Base-by-base conservation (phyloP, 2,888 invertebrate species). In the Hybos culiciformis region DNA sequence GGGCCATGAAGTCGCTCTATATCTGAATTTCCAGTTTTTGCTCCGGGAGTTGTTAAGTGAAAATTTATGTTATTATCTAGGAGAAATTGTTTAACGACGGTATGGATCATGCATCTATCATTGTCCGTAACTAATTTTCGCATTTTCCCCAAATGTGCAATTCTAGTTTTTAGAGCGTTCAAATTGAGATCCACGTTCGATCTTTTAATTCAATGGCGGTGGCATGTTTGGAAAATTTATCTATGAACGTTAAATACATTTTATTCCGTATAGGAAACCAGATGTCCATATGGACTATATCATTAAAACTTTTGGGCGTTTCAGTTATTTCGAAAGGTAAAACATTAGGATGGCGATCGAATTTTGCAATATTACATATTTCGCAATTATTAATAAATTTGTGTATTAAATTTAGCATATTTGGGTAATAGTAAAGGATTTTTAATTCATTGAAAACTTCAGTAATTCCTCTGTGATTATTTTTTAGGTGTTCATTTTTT, bases 11-110 rank as follows among this genome's bases (percentile, higher is more conserved):
- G 37, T 19, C 44, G 29, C 34, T 47, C 43, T 11, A 45, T 31
- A 18, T 45, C 45, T 3, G 41, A 21, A 34, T 47, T 47, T 2
- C 45, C 47, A 12, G 47, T 43, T 41, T 47, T 45, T 12, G 21
- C 31, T 15, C 31, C 24, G 20, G 45, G 31, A 8, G 45, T 45
- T 12, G 42, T 47, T 14, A 38, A 3, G 20, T 47, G 47, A 6
- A 37, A 34, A 6, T 36, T 29, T 19, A 41, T 45, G 5, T 21
- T 6, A 12, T 44, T 45, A 24, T 43, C 39, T 34, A 32, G 38
- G 2, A 43, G 26, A 23, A 43, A 43, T 26, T 37, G 21, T 32
- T 15, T 26, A 8, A 43, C 34, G n/a, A 20, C n/a, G 38, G 17
- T 41, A 15, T 46, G 41, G 7, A 34, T 31, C 6, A 39, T 39